Percentiles rank a stretch among this genome's conserved stretches.
phyloP scores from a whole-genome alignment of 2,797 vertebrate species.

The Helarctos malayanus region DNA sequence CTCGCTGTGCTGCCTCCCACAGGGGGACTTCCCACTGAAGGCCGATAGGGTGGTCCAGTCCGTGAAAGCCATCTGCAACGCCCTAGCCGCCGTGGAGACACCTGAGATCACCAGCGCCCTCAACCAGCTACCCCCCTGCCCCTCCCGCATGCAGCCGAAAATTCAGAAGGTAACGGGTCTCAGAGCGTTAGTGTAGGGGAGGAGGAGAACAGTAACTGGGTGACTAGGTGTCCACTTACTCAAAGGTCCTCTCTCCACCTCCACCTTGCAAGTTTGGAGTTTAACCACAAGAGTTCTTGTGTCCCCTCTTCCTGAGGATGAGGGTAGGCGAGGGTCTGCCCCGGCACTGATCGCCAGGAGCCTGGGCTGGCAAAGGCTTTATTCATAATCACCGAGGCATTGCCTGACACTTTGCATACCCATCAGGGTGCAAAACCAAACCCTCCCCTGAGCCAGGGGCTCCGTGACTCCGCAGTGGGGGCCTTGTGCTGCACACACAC shows the following conservation, averaged over 20 bases:
- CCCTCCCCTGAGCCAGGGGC: neutral
- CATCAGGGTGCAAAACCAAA: neutral
- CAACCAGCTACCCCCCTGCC: conserved; percentile 96
- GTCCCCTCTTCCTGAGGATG: neutral
- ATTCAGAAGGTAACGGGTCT: conserved; percentile 93
- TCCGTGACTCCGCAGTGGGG: neutral
- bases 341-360: neutral
- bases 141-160: conserved; percentile 96
- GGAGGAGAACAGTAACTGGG: neutral
- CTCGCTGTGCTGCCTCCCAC: neutral
- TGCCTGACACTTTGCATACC: neutral
- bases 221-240: neutral
- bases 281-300: neutral
- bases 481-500: neutral
- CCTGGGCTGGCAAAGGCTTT: neutral
- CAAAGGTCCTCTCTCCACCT: neutral
- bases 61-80: conserved; percentile 96
- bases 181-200: neutral
- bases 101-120: conserved; percentile 95
- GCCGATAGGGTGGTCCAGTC: conserved; percentile 97
- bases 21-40: conserved; percentile 93
- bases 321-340: neutral
- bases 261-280: neutral
- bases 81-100: conserved; percentile 95
- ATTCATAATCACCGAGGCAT: neutral